Base-by-base conservation (phyloP, 2,888 invertebrate species). In the Trichogramma evanescens region DNA sequence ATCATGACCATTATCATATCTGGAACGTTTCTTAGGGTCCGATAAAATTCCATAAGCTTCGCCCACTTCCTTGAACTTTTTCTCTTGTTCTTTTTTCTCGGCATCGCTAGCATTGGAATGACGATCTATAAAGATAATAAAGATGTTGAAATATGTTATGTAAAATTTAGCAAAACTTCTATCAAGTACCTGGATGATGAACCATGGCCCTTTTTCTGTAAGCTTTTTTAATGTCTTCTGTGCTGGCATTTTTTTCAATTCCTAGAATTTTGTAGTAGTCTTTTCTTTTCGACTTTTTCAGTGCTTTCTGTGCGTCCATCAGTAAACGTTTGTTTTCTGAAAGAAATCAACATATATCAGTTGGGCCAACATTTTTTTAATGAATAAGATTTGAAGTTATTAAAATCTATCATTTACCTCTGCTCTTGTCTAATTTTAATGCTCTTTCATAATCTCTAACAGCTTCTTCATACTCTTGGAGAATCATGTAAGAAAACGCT, bases 181-280 rank as follows among this genome's bases (percentile, higher is more conserved):
- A 67, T 70, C 66, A 13, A 13, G 13, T 74, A 85, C 86, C 86
- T 62, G 96, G 96, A 83, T 96, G 96, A 79, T 91, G 94, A 7
- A 93, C 86, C 61, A 96, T 81, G 0, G 96, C 96, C 69, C 90
- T 83, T 80, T 93, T 93, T 72, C 87, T 86, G 78, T 97, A 97
- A 1, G 95, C 95, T 78, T 94, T 95, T 75, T 95, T 95, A 61
- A 97, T 94, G 71, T 95, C 95, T 72, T 94, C 94, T 39, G 91
- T 92, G 0, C 88, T 86, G 0, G 95, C 95, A 68, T 80, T 84
- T 72, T 90, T 89, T 3, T 86, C 84, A 9, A 97, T 82, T 4
- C 95, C 95, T 61, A 97, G 83, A 68, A 97, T 94, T 79, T 95
- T 95, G 73, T 96, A 96, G 76, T 95, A 96, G 76, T 97, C 96